Percentiles rank a stretch among this genome's conserved stretches.
phyloP scores from a whole-genome alignment of 2,113 vertebrate species.

The Micromys minutus region DNA sequence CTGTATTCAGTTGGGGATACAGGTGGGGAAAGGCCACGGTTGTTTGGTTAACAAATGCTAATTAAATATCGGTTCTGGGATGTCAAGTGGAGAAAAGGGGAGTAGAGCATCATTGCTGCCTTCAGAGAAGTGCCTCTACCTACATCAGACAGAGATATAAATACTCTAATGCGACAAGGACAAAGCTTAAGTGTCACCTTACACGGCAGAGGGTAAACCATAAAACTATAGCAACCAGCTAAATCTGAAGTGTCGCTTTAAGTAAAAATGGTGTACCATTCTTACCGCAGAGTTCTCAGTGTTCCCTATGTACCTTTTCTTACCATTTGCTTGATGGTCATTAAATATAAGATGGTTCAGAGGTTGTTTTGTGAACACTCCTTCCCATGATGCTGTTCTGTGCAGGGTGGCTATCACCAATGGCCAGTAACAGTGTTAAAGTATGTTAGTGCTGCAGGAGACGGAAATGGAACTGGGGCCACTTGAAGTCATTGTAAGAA shows the following conservation, averaged over 20 bases:
- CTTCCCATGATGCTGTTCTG: background rate
- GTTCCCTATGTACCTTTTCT: background rate
- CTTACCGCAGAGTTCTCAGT: background rate
- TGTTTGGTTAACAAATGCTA: constrained; percentile 41
- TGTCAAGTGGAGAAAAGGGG: background rate
- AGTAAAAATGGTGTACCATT: background rate
- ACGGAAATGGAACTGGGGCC: background rate
- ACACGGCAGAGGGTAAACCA: background rate
- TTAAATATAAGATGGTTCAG: background rate
- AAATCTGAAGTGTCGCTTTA: background rate
- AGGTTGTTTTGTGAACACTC: background rate
- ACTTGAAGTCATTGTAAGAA: background rate
- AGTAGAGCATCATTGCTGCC: background rate
- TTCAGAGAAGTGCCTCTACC: background rate
- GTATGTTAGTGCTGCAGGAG: background rate
- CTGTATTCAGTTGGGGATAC: background rate
- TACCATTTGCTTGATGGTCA: background rate
- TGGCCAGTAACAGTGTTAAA: background rate
- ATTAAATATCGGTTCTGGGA: background rate
- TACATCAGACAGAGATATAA: background rate
- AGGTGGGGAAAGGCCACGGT: background rate
- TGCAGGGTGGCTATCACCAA: background rate
- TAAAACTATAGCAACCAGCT: background rate
- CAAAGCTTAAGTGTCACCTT: constrained; percentile 6
- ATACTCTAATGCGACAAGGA: background rate